Evolutionary conservation across 2,888 invertebrate genomes (phyloP).

Genomic region (Hydrotaea cyrtoneurina): DNA sequence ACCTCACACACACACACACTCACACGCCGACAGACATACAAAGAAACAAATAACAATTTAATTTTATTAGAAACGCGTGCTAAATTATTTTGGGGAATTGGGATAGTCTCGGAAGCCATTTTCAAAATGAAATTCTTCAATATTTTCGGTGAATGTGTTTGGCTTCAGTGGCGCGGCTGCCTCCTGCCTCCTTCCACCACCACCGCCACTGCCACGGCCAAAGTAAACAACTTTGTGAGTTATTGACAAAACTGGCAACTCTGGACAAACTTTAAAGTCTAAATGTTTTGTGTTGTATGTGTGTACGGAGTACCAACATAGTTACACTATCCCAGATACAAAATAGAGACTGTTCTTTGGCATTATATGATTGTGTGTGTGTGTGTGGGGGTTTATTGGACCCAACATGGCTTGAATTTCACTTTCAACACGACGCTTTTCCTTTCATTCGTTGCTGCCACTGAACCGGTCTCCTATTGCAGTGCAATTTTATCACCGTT

Average conservation of each 20-base stretch:
- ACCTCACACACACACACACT: background rate
- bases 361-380: background rate
- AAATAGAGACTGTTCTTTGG: background rate
- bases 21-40: background rate
- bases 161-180: background rate
- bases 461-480: background rate
- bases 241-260: background rate
- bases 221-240: slow-evolving; percentile 23
- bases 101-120: slow-evolving; percentile 44
- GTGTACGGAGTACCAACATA: background rate
- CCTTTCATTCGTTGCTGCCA: background rate
- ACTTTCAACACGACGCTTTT: background rate
- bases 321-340: background rate
- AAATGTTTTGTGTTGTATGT: background rate
- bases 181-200: too few species aligned
- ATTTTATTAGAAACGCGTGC: slow-evolving; percentile 41
- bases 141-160: background rate
- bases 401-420: too few species aligned
- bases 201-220: background rate
- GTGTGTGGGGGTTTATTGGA: background rate
- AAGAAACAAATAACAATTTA: slow-evolving; percentile 20
- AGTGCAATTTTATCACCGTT: slow-evolving; percentile 17
- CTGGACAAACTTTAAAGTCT: background rate
- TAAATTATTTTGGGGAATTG: slow-evolving; percentile 57
- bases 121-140: slow-evolving; percentile 48